These are phyloP conservation scores for Micromys minutus DNA, from an alignment of 2,113 vertebrate genomes.

Conservation along the genomic window DNA sequence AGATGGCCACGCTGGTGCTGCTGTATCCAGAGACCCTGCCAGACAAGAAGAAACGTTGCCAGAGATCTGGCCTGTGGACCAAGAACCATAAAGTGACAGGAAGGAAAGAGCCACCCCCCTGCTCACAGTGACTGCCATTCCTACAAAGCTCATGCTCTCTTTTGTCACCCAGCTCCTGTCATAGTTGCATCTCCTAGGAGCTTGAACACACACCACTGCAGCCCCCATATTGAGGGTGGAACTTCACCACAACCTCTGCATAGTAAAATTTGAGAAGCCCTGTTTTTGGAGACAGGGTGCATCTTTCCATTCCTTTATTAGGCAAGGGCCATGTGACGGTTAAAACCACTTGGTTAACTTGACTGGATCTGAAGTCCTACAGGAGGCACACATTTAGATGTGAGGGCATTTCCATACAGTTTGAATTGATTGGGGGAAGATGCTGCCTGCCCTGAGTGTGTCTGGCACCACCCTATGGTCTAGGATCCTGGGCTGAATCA, in stretches of 20 bases:
- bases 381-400: background rate
- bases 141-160: background rate
- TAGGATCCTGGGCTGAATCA: background rate
- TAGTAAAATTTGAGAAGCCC: background rate
- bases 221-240: background rate
- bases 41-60: background rate
- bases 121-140: background rate
- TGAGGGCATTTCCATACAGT: background rate
- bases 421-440: background rate
- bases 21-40: background rate
- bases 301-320: background rate
- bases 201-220: fast-evolving
- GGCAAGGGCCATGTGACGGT: background rate
- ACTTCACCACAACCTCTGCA: background rate
- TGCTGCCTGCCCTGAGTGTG: background rate
- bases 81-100: background rate
- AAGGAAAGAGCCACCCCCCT: background rate
- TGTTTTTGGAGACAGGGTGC: background rate
- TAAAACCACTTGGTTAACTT: background rate
- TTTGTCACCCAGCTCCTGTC: background rate
- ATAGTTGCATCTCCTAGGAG: background rate
- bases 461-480: background rate
- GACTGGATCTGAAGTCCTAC: background rate
- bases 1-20: background rate
- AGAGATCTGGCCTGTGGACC: background rate